These are phyloP conservation scores for Eidolon dupreanum DNA, from an alignment of 2,797 vertebrate genomes.

Conservation along the genomic window DNA sequence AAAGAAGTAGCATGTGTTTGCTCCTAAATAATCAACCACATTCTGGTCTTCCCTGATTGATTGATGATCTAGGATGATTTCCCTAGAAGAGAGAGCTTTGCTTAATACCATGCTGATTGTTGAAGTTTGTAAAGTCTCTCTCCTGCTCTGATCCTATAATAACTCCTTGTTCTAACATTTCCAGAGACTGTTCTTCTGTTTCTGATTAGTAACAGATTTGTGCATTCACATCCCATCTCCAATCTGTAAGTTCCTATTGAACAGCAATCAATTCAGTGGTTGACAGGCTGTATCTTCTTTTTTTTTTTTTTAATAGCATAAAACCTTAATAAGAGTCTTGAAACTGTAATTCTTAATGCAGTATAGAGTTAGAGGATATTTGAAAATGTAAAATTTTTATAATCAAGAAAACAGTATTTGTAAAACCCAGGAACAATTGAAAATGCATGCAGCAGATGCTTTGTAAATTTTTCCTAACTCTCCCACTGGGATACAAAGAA, in stretches of 20 bases:
- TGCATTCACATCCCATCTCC: not conserved
- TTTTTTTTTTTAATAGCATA: not conserved
- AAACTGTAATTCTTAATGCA: not conserved
- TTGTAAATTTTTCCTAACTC: conserved; percentile 65
- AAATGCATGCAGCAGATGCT: conserved; percentile 64
- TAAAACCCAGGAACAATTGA: conserved; percentile 53
- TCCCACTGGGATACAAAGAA: conserved; percentile 66
- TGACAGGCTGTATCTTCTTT: not conserved
- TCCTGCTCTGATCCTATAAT: not conserved
- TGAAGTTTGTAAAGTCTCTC: not conserved
- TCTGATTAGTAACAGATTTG: not conserved
- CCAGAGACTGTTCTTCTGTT: conserved; percentile 19
- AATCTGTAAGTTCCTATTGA: not conserved
- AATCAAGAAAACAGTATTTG: conserved; percentile 34
- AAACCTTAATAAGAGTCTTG: not conserved
- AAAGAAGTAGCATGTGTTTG: conserved; percentile 44
- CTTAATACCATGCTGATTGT: not conserved
- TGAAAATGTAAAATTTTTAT: not conserved
- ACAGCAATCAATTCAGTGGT: not conserved
- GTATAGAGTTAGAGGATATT: not conserved
- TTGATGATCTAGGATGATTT: conserved; percentile 41
- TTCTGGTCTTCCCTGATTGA: conserved; percentile 77
- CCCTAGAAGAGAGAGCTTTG: conserved; percentile 1
- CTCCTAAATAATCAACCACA: conserved; percentile 43
- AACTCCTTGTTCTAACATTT: conserved; percentile 55